Base-by-base conservation (phyloP, 2,113 vertebrate species). In the Falcunculus frontatus region DNA sequence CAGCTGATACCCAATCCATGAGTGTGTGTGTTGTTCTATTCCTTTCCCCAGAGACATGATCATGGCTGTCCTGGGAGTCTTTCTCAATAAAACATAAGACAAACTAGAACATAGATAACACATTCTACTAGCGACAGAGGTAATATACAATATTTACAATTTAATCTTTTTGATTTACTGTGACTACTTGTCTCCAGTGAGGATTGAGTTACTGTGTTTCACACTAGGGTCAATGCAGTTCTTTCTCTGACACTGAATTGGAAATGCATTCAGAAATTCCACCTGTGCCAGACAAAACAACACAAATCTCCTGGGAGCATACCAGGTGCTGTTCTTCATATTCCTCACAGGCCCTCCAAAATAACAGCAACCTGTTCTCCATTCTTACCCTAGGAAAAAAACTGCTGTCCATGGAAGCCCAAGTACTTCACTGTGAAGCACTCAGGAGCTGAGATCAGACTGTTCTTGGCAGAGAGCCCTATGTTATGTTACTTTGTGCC, bases 381-480 rank as follows among this genome's bases (percentile, higher is more conserved):
- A 4, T 94, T 89, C 65, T 92, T 81, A 72, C 8, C 13, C 46
- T 87, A 41, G 69, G 83, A 84, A 78, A 83, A 83, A 70, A 85
- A 25, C 41, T 64, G 56, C 44, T 88, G 18, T 93, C 47, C 37
- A 5, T 60, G 44, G 52, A 88, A 93, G 88, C 13, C 85, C 53
- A 78, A 83, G 55, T 52, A 33, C 52, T 89, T 37, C 10, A 9
- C 55, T 53, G 75, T 55, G 44, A 72, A 94, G 65, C 53, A 53
- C 80, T 94, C 57, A n/a, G 64, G 33, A 89, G 41, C 88, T 47
- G 86, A 78, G 92, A 89, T 89, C 95, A 72, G 88, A 59, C 83
- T 89, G 80, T 94, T 94, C 93, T 95, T 96, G 94, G 96, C 92
- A 95, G 68, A 89, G 78, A 35, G 81, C 93, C 94, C 65, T 55